A percentile compares a stretch with the other conserved stretches of the same genome.
Conservation (phyloP, 2,113 vertebrate genomes). For the Phocoena sinus region DNA sequence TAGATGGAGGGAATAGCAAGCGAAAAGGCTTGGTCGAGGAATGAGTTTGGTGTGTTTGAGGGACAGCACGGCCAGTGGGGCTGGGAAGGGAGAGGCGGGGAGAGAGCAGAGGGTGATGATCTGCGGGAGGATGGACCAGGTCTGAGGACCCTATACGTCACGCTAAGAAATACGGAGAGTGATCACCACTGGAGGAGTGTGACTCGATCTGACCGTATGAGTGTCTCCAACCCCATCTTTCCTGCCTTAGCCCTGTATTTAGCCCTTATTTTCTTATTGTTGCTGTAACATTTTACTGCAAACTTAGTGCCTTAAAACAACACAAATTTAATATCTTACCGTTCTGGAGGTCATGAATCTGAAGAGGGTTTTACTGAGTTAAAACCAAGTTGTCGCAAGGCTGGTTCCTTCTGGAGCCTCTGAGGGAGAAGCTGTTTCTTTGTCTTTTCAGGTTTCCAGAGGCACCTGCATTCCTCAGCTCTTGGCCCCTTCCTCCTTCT, state of each 20-base stretch:
- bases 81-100: neutral
- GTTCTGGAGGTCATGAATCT: neutral
- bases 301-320: neutral
- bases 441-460: neutral
- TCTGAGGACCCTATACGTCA: neutral
- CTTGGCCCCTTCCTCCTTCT: neutral
- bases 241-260: neutral
- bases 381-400: no score
- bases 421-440: no score
- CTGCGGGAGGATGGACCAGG: neutral
- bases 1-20: neutral
- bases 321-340: neutral
- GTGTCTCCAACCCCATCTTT: neutral
- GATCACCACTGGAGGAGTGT: no score
- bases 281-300: neutral
- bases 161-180: rapidly evolving
- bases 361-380: neutral
- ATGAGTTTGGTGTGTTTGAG: neutral
- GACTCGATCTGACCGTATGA: rapidly evolving
- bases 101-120: neutral
- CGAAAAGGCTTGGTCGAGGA: neutral
- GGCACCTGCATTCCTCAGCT: neutral
- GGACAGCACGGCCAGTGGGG: neutral
- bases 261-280: neutral
- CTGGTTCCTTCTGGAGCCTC: neutral